Percentiles rank a stretch among this genome's conserved stretches.
Conservation (phyloP, 2,888 invertebrate species). For the Cataglyphis cursor region DNA sequence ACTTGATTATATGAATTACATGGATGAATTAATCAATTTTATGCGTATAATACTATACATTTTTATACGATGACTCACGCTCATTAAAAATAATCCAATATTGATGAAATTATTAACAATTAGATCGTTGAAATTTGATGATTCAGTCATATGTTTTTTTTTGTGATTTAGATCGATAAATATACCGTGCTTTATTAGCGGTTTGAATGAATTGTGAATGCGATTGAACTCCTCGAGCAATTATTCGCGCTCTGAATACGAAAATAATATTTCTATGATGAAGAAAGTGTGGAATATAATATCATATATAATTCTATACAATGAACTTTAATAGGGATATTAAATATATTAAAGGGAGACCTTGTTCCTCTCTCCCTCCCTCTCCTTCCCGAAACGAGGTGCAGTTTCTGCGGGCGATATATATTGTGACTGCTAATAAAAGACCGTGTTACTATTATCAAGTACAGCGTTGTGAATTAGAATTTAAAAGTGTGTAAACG, state of each 20-base stretch:
- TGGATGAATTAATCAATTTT: slow-evolving; percentile 6
- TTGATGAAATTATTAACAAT: slow-evolving; percentile 32
- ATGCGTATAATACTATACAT: background rate
- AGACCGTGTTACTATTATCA: slow-evolving; percentile 15
- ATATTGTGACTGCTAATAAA: slow-evolving; percentile 43
- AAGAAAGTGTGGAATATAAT: slow-evolving; percentile 37
- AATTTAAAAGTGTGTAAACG: slow-evolving; percentile 53
- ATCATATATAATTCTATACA: background rate
- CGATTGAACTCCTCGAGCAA: slow-evolving; percentile 7
- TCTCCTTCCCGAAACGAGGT: background rate
- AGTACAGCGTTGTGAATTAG: slow-evolving; percentile 53
- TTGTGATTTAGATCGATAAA: slow-evolving; percentile 14
- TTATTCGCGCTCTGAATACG: background rate
- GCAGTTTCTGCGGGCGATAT: slow-evolving; percentile 12
- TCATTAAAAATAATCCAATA: slow-evolving; percentile 40
- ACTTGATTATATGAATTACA: background rate
- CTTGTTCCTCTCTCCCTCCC: too few relatives aligned
- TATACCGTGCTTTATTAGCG: slow-evolving; percentile 26
- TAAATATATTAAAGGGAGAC: background rate
- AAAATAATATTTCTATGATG: slow-evolving; percentile 1
- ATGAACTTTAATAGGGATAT: slow-evolving; percentile 9
- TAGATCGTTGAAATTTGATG: slow-evolving; percentile 23
- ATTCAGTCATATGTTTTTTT: slow-evolving; percentile 20
- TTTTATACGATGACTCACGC: background rate
- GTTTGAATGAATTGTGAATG: slow-evolving; percentile 9